A percentile compares a stretch with the other conserved stretches of the same genome.
Conservation (phyloP, 2,113 vertebrate genomes). For the Dolichallabes microphthalmus region DNA sequence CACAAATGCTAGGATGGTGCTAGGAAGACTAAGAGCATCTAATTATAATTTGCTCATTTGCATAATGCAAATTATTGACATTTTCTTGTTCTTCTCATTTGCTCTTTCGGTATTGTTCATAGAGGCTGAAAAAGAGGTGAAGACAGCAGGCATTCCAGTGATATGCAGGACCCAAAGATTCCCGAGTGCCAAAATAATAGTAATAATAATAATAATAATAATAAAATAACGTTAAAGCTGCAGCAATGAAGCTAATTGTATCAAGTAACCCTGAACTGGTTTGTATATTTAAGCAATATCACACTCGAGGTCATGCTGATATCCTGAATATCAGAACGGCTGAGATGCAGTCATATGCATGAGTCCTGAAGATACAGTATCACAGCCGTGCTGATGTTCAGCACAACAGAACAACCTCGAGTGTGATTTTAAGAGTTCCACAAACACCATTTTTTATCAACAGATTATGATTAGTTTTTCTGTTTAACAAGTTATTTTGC, state of each 20-base stretch:
- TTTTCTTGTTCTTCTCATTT: slow-evolving; percentile 1
- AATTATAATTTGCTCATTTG: not conserved
- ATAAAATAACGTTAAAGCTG: not conserved
- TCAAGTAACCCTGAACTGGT: not conserved
- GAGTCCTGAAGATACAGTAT: no score
- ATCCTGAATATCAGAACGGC: no score
- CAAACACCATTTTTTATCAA: no score
- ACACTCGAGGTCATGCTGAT: no score
- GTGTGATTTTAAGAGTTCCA: no score
- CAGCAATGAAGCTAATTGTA: not conserved
- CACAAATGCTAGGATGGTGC: not conserved
- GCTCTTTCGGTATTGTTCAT: slow-evolving; percentile 1
- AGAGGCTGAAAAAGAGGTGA: not conserved
- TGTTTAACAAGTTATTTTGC: no score
- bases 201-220: no score
- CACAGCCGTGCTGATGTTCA: no score
- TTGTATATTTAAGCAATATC: no score
- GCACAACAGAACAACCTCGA: no score
- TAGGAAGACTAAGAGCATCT: not conserved
- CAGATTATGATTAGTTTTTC: no score
- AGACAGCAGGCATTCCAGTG: not conserved
- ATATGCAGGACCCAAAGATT: not conserved
- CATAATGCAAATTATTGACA: slow-evolving; percentile 37
- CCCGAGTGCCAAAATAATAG: not conserved
- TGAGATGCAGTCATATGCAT: no score